Evolutionary conservation across 1,140 invertebrate genomes (phyloP), one percentile per base, ranked within the genome.

Genomic region (Brachionus plicatilis): DNA sequence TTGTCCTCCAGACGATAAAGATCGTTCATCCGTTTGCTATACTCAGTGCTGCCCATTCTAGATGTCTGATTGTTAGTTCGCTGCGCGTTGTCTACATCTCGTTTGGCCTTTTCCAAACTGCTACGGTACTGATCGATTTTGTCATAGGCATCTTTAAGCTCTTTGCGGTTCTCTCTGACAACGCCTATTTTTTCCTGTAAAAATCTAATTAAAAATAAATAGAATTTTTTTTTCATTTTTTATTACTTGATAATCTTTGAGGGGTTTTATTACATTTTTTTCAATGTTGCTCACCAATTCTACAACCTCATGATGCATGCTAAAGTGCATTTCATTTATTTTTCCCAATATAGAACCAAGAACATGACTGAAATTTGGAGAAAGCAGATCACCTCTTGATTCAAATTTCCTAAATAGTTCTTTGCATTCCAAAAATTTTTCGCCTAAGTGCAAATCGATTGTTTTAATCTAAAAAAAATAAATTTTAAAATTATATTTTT

Each of bases 21-120:
- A 65, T 82, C 79, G 14, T 82, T 43, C 24, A 60, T 20, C 9
- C 43, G n/a, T 68, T 45, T 82, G 41, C 41, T 82, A 12, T 41
- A 29, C 8, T 82, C 79, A 68, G 7, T 68, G 9, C n/a, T 65
- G 12, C 79, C 79, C 37, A 82, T 60, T 65, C 79, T 27, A 29
- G 79, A 82, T 24, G 24, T 6, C 27, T 82, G 37, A 45, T 27
- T 82, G 33, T 27, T 27, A 41, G 27, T 43, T 2, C 78, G 43
- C 27, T 50, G 45, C 14, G 53, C 53, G 65, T 82, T 82, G 12
- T 82, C 79, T 1, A 68, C 50, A 4, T 82, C 79, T 11, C 79
- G 53, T 37, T 68, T 82, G 8, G 79, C 79, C 33, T 82, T 82
- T n/a, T 82, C 79, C 41, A 82, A 68, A 65, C 29, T 82, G 12